These are phyloP conservation scores for Seriola aureovittata DNA, from an alignment of 2,113 vertebrate species.

Conservation along the genomic window DNA sequence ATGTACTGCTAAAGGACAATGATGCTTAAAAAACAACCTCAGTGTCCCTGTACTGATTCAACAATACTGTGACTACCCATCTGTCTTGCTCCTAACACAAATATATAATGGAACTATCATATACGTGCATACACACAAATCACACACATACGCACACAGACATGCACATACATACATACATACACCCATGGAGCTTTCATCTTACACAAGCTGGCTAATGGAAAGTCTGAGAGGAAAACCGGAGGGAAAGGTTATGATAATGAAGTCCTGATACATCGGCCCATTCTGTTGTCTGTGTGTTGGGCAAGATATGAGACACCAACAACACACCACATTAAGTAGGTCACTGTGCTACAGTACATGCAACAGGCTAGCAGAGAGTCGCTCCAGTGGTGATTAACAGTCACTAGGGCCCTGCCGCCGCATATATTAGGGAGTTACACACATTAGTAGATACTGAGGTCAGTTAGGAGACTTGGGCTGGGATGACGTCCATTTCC, in stretches of 20 bases:
- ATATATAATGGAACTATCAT: background rate
- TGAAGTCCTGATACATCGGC: background rate
- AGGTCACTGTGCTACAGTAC: slow-evolving; percentile 71
- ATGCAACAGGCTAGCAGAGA: slow-evolving; percentile 49
- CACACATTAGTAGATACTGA: background rate
- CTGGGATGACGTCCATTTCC: background rate
- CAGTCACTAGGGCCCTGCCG: background rate
- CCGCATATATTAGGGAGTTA: background rate
- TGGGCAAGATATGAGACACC: slow-evolving; percentile 26
- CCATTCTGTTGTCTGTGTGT: slow-evolving; percentile 21
- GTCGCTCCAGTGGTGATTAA: slow-evolving; percentile 45
- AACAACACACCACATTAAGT: slow-evolving; percentile 54
- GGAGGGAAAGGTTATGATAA: slow-evolving; percentile 3
- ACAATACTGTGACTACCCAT: background rate
- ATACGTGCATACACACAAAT: background rate
- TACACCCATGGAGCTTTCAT: background rate
- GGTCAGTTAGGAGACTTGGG: slow-evolving; percentile 7
- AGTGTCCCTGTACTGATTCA: background rate
- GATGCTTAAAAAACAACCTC: slow-evolving; percentile 12
- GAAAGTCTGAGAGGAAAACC: slow-evolving; percentile 7
- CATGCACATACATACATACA: background rate
- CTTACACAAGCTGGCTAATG: slow-evolving; percentile 18
- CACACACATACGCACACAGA: background rate
- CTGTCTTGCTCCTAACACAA: background rate
- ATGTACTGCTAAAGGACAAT: background rate